Base-by-base conservation (phyloP, 2,113 vertebrate genomes). In the Neopipo cinnamomea region DNA sequence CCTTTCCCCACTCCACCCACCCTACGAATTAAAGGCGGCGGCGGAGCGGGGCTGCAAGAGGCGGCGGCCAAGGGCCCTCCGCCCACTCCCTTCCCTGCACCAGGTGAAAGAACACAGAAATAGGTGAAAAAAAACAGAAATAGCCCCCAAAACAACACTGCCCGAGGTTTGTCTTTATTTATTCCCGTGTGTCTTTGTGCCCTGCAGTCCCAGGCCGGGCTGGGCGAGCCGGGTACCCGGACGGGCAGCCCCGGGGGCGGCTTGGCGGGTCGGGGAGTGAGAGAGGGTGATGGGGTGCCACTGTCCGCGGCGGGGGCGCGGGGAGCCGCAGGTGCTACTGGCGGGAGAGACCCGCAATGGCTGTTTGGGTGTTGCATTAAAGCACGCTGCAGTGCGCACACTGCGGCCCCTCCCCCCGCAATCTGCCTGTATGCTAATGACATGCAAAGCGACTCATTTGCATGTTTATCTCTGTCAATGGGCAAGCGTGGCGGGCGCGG, bases 401-500 rank as follows among this genome's bases (percentile, higher is more conserved):
- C 82, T 56, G 91, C 89, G 30, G 52, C 49, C 17, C 77, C 52
- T 75, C 56, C 88, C 85, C 78, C 77, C 46, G 28, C 47, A 50
- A 91, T 93, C 68, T 58, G 25, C 88, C 44, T 55, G 49, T 59
- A 76, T 80, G 85, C 78, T 95, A 95, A 90, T 73, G 41, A 84
- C 85, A 55, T 88, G 84, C 89, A 84, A 94, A 94, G 56, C 71
- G 85, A 41, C 58, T 89, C 87, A 41, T 91, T 96, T 59, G 78
- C 94, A 85, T 59, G 33, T 95, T 56, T 80, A 91, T 92, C 92
- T 96, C 75, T 83, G 77, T 88, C 88, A 95, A 82, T 71, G 89
- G 71, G 85, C 68, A 52, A 91, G 92, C 73, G 95, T 88, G 88
- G 94, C 93, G 66, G 94, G 79, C 80, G 74, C 84, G 73, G 93